Evolutionary conservation across 2,888 invertebrate genomes (phyloP).

Genomic region (Himalopsyche japonica): DNA sequence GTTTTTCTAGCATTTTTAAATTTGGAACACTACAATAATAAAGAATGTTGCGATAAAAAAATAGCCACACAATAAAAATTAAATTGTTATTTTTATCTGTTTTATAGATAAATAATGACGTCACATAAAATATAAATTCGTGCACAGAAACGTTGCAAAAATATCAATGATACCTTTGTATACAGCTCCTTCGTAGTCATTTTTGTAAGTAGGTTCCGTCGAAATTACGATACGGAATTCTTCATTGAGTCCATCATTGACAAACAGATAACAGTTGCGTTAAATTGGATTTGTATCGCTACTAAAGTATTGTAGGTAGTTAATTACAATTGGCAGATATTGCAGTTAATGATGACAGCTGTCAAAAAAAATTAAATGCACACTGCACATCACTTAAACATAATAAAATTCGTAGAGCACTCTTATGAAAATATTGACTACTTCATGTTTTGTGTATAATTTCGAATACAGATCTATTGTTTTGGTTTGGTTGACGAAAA

Average conservation of each 20-base stretch:
- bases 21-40: neutral
- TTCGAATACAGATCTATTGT: neutral
- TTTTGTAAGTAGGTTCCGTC: neutral
- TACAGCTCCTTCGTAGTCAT: slow-evolving; percentile 62
- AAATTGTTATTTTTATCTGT: neutral
- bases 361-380: neutral
- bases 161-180: slow-evolving; percentile 52
- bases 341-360: neutral
- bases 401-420: neutral
- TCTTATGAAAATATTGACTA: neutral
- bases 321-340: neutral
- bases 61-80: neutral
- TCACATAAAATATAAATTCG: slow-evolving; percentile 6
- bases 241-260: neutral
- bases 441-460: neutral
- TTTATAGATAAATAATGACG: neutral
- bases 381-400: neutral
- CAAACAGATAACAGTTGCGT: neutral
- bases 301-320: neutral
- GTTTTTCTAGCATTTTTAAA: neutral
- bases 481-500: neutral
- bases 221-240: neutral
- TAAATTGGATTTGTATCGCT: neutral
- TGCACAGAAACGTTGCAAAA: slow-evolving; percentile 4
- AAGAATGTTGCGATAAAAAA: neutral